A percentile compares a stretch with the other conserved stretches of the same genome.
Evolutionary conservation across 2,888 invertebrate genomes (phyloP).

Genomic region (Eilema griseolum): DNA sequence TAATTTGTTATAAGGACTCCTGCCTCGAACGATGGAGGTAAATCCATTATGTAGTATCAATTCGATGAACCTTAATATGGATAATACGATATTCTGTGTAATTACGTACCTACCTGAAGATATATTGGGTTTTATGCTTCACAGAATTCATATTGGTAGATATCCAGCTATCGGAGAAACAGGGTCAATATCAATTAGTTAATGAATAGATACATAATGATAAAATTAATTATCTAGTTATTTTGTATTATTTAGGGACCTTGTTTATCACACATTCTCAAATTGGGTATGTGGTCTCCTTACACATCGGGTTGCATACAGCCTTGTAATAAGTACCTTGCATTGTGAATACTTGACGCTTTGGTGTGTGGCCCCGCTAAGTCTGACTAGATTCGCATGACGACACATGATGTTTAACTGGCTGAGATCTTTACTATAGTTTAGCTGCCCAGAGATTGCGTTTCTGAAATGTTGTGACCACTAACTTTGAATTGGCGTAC

Average conservation of each 20-base stretch:
- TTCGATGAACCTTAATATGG: constrained; percentile 13
- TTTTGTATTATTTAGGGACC: not conserved
- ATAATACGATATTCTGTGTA: constrained; percentile 11
- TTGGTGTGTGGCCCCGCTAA: no score
- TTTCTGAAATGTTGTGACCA: no score
- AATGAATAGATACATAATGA: not conserved
- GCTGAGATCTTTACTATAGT: no score
- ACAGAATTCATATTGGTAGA: constrained; percentile 1
- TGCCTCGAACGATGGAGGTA: constrained; percentile 8
- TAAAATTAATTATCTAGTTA: not conserved
- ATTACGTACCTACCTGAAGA: constrained; percentile 5
- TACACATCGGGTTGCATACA: no score
- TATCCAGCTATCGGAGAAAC: not conserved
- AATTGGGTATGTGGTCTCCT: no score
- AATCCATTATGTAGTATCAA: constrained; percentile 18
- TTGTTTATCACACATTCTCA: not conserved
- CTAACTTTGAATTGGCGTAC: no score
- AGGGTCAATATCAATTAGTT: not conserved
- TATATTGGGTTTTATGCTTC: constrained; percentile 3
- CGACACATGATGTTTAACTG: no score
- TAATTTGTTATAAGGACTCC: constrained; percentile 6
- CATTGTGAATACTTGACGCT: no score
- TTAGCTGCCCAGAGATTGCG: no score
- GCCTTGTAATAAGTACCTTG: no score
- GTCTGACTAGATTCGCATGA: no score